Base-by-base conservation (phyloP, 2,888 invertebrate species). In the Machimus rusticus region DNA sequence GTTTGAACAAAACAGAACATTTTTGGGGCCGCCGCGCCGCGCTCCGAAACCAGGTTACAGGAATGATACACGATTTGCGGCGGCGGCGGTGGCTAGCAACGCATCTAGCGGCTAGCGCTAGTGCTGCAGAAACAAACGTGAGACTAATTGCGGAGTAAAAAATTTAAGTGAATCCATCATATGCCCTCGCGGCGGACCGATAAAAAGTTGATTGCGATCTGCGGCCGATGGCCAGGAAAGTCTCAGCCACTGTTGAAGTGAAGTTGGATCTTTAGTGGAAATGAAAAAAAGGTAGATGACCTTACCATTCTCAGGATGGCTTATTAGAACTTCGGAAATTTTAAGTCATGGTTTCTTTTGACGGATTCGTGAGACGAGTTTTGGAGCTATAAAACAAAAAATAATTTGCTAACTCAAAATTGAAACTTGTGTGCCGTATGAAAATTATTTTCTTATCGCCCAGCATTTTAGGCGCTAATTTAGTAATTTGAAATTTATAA, bases 111-210 rank as follows among this genome's bases (percentile, higher is more conserved):
- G 39, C 9, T 39, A 39, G 39, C 9, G 39, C 16, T 46, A 14
- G 19, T 82, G 37, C 34, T 31, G 82, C 82, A 82, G 82, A 82
- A 82, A 82, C 82, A 82, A 82, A 82, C 57, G n/a, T 82, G 66
- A 82, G 57, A 82, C 82, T 82, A 82, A 82, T 82, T 82, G 82
- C 57, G 57, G 57, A 39, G 39, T 82, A 82, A 82, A 82, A 82
- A 82, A 82, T 82, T 34, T 82, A 66, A 82, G 82, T 66, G 82
- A 82, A 82, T 82, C 82, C 82, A 82, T 82, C 82, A 82, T 66
- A 57, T 19, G 14, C 66, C 14, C 66, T 57, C 66, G 28, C 23
- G 28, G 66, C 23, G 51, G 46, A 43, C 12, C 8, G 16, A 82
- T 28, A 82, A 82, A 57, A 82, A 82, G 82, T 82, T 82, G 82